Evolutionary conservation across 92 coral and sea anemone genomes (phyloP).

Genomic region (Hydrozoanthus gracilis): DNA sequence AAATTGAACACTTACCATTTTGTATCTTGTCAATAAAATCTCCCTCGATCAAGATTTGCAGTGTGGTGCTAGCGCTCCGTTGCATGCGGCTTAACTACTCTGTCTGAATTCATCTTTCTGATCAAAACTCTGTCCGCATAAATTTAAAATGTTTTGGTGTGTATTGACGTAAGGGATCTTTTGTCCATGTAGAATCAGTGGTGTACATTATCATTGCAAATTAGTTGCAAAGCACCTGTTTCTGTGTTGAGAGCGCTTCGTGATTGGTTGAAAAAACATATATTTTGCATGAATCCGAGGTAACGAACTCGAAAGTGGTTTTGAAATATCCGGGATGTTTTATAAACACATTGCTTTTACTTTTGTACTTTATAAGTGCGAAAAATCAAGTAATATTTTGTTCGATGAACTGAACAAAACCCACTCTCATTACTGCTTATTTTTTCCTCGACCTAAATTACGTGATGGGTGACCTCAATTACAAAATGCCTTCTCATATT

Average conservation of each 20-base stretch:
- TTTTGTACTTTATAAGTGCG: conserved; percentile 5
- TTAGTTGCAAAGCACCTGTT: conserved; percentile 38
- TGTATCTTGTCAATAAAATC: not conserved
- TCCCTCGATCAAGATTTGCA: not conserved
- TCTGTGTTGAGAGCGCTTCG: not conserved
- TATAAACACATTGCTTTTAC: not conserved
- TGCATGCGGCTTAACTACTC: not conserved
- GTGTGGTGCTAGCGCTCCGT: not conserved
- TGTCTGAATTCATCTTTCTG: conserved; percentile 38
- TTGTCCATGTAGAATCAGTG: conserved; percentile 48
- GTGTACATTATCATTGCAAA: conserved; percentile 46
- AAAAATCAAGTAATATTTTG: not conserved
- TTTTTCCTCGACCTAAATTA: not conserved
- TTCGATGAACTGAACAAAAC: not conserved
- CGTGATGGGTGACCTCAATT: not conserved
- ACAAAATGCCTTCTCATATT: not conserved
- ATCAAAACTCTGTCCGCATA: conserved; percentile 53
- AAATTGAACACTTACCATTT: conserved; percentile 6
- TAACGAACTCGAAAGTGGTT: conserved; percentile 22
- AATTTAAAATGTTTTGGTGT: conserved; percentile 63
- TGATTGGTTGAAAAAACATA: conserved; percentile 27
- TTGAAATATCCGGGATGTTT: conserved; percentile 30
- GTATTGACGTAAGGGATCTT: conserved; percentile 59
- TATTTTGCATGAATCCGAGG: not conserved
- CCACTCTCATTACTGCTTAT: not conserved